A percentile compares a stretch with the other conserved stretches of the same genome.
These are phyloP conservation scores for Drosophila austrosaltans DNA, from an alignment of 2,888 invertebrate genomes.

Conservation along the genomic window DNA sequence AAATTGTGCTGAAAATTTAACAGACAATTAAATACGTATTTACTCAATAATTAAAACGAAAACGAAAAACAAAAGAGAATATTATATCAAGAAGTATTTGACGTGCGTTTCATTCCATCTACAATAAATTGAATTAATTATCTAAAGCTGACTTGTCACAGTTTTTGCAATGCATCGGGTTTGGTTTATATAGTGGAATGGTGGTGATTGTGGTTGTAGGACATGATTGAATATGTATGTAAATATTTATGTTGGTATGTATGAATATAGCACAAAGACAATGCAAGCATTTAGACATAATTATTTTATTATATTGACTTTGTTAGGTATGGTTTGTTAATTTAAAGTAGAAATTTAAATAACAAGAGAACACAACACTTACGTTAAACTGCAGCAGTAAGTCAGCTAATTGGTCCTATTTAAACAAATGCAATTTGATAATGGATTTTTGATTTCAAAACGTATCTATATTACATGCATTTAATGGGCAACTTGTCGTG, in stretches of 20 bases:
- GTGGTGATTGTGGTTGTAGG: neutral
- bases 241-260: conserved; percentile 23
- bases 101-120: conserved; percentile 2
- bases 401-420: conserved; percentile 47
- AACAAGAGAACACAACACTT: conserved; percentile 51
- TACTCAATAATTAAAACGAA: neutral
- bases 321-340: neutral
- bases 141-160: conserved; percentile 10
- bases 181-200: neutral
- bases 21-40: too few relatives aligned
- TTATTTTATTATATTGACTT: conserved; percentile 16
- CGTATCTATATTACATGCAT: conserved; percentile 52
- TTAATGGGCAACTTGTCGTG: conserved; percentile 22
- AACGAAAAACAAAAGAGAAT: too few relatives aligned
- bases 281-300: conserved; percentile 31
- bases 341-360: conserved; percentile 16
- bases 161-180: neutral
- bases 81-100: neutral
- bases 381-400: conserved; percentile 62
- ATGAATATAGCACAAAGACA: conserved; percentile 30
- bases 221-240: conserved; percentile 30
- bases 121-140: neutral
- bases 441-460: conserved; percentile 43
- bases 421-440: conserved; percentile 44
- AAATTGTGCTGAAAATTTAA: too few relatives aligned